Evolutionary conservation across 2,113 vertebrate species (phyloP), one percentile per base, ranked within the genome.

Genomic region (Elephantulus edwardii): DNA sequence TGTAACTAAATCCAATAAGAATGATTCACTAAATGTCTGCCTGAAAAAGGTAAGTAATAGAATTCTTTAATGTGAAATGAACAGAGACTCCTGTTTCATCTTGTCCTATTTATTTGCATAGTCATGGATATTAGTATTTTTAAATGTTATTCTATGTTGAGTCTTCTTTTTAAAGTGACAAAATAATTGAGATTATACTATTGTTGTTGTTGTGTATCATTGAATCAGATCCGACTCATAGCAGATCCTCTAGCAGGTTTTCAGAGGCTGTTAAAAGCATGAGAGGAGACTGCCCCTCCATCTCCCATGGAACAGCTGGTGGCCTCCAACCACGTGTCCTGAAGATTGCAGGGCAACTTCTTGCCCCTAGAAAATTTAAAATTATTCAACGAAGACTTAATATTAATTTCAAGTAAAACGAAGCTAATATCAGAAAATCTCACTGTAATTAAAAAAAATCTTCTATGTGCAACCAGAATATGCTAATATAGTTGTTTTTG

Each of bases 21-120:
- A 71, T 71, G 48, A 76, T 76, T 80, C 68, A 90, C 56, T 82
- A 60, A 92, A 74, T 54, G 1, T n/a, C n/a, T 62, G 11, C 22
- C 44, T 88, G 48, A n/a, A 60, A 86, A 86, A 64, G 38, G 44
- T 46, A 93, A 62, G 13, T 71, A 68, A 81, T 8, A 68, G 38
- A 26, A n/a, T 85, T 54, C 8, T 60, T 33, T 35, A 88, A 79
- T n/a, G 79, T 26, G 35, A 86, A 95, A 74, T 80, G 48, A 88
- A 78, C 17, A 72, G 6, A 80, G 26, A 58, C 60, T 46, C 44
- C 13, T 48, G 10, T 42, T 92, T 79, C 38, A 56, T 86, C 42
- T 76, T 22, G 30, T 64, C 6, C 52, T 70, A 79, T 79, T 64
- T 38, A 75, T 64, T 26, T 22, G 83, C 85, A n/a, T 4, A 91